phyloP scores from a whole-genome alignment of 2,797 vertebrate genomes.

The Sylvilagus floridanus region DNA sequence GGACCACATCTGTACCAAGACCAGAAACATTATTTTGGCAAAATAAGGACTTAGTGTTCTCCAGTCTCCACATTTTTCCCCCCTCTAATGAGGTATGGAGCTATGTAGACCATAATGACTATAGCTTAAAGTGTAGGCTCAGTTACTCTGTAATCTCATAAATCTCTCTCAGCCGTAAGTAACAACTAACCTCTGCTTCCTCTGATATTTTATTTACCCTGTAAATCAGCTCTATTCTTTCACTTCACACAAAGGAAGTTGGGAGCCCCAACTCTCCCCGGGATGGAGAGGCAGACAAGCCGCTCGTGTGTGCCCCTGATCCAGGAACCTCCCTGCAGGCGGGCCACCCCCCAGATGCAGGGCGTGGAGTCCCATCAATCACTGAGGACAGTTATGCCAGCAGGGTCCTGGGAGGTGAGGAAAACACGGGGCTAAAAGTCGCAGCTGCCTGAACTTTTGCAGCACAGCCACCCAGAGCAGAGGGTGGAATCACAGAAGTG shows the following conservation, averaged over 20 bases:
- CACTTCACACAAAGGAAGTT: slow-evolving; percentile 70
- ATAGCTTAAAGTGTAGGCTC: slow-evolving; percentile 71
- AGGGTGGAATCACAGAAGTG: slow-evolving; percentile 14
- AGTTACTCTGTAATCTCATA: slow-evolving; percentile 79
- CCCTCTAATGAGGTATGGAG: slow-evolving; percentile 76
- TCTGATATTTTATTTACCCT: slow-evolving; percentile 81
- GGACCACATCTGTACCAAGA: slow-evolving; percentile 65
- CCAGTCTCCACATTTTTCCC: slow-evolving; percentile 49
- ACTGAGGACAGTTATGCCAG: slow-evolving; percentile 1
- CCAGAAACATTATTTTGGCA: slow-evolving; percentile 71
- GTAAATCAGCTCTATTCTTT: slow-evolving; percentile 79
- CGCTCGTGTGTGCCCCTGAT: slow-evolving; percentile 37
- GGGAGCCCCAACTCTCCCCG: slow-evolving; percentile 55
- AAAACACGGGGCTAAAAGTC: slow-evolving; percentile 15
- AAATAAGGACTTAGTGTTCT: slow-evolving; percentile 73
- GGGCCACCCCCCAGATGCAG: not conserved
- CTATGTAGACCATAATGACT: slow-evolving; percentile 71
- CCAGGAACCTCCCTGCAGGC: not conserved
- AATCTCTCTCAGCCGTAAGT: slow-evolving; percentile 76
- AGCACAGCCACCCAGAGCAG: not conserved
- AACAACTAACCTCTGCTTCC: slow-evolving; percentile 77
- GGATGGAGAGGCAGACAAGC: slow-evolving; percentile 61
- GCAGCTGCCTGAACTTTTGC: slow-evolving; percentile 16
- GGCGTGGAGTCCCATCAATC: slow-evolving; percentile 33
- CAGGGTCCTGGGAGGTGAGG: not conserved